Evolutionary conservation across 2,888 invertebrate genomes (phyloP).

Genomic region (Melinaea menophilus): DNA sequence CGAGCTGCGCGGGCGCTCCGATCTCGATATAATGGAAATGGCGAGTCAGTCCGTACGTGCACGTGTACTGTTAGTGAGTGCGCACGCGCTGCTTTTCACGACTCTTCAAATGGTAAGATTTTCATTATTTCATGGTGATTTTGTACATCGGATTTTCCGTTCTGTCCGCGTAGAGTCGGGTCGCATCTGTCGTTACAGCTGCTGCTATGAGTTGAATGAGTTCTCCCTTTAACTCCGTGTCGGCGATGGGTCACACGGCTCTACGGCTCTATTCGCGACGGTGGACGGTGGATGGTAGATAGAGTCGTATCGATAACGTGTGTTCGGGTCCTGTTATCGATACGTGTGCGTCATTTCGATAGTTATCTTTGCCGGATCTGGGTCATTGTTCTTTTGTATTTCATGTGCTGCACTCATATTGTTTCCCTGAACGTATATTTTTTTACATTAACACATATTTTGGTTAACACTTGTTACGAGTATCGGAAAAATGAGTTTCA

Average conservation of each 20-base stretch:
- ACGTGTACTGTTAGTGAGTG: conserved; percentile 77
- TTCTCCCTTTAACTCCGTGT: conserved; percentile 48
- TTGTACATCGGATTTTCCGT: conserved; percentile 43
- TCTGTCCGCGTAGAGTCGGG: conserved; percentile 54
- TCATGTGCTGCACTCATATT: conserved; percentile 48
- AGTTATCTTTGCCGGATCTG: conserved; percentile 73
- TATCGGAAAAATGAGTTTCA: no score
- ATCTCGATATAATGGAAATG: conserved; percentile 63
- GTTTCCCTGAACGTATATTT: conserved; percentile 17
- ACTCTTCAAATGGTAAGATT: conserved; percentile 56
- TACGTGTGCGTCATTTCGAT: conserved; percentile 74
- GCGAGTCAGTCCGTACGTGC: conserved; percentile 73
- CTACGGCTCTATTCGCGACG: conserved; percentile 49
- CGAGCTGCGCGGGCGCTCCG: conserved; percentile 71
- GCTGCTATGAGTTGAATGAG: conserved; percentile 64
- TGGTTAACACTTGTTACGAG: no score
- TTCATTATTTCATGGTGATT: conserved; percentile 43
- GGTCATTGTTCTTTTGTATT: conserved; percentile 76
- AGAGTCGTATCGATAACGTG: conserved; percentile 65
- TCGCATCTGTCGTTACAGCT: conserved; percentile 70
- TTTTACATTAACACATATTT: neutral
- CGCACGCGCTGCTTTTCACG: conserved; percentile 55
- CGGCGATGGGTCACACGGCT: conserved; percentile 63
- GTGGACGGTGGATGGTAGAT: conserved; percentile 68
- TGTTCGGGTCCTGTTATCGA: conserved; percentile 72